These are phyloP conservation scores for Dynastes tityus DNA, from an alignment of 2,888 invertebrate species.

Conservation along the genomic window DNA sequence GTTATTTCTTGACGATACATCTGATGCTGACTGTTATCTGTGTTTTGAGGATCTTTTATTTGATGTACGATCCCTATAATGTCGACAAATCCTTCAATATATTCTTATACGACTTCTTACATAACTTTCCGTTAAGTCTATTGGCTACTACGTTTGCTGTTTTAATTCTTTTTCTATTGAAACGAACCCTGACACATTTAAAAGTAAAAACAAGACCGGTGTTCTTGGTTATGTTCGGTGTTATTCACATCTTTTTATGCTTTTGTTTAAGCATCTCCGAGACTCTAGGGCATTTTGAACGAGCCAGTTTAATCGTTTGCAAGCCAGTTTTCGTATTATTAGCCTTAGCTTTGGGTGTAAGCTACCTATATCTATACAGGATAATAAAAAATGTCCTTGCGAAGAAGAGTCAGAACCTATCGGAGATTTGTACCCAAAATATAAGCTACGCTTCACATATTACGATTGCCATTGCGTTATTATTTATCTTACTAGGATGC, in stretches of 20 bases:
- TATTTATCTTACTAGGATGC: slow-evolving; percentile 87
- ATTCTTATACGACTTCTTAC: slow-evolving; percentile 85
- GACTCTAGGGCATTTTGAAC: slow-evolving; percentile 69
- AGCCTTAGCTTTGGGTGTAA: slow-evolving; percentile 86
- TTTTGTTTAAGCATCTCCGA: slow-evolving; percentile 87
- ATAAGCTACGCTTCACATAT: slow-evolving; percentile 91
- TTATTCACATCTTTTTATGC: slow-evolving; percentile 85
- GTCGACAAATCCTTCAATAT: slow-evolving; percentile 85
- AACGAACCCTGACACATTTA: slow-evolving; percentile 81
- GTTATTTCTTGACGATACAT: slow-evolving; percentile 91
- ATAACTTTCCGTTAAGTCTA: slow-evolving; percentile 90
- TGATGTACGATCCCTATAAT: slow-evolving; percentile 94
- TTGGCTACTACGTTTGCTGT: slow-evolving; percentile 92
- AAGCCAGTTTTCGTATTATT: slow-evolving; percentile 90
- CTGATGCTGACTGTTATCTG: slow-evolving; percentile 87
- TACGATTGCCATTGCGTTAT: slow-evolving; percentile 88
- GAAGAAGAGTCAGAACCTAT: slow-evolving; percentile 85
- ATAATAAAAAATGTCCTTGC: slow-evolving; percentile 83
- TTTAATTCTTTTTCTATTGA: slow-evolving; percentile 87
- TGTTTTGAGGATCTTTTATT: slow-evolving; percentile 86
- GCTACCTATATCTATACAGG: slow-evolving; percentile 89
- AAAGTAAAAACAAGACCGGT: slow-evolving; percentile 82
- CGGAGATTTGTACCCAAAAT: slow-evolving; percentile 83
- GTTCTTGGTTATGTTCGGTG: slow-evolving; percentile 84
- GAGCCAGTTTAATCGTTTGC: slow-evolving; percentile 78